Evolutionary conservation across 2,888 invertebrate genomes (phyloP).

Genomic region (Dorcus parallelipipedus): DNA sequence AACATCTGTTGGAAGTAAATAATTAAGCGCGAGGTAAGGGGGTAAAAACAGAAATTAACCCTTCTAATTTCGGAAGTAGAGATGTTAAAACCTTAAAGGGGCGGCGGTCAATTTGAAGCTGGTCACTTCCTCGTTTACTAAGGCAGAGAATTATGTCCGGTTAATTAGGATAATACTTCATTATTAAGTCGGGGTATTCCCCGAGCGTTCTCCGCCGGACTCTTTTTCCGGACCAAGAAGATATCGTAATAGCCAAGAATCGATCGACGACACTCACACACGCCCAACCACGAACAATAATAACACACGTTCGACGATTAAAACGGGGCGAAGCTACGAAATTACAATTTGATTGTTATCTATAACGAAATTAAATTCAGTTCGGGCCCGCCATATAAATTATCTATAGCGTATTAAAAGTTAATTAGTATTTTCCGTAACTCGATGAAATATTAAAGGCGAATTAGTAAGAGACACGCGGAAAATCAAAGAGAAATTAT

Average conservation of each 20-base stretch:
- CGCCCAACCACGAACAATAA: not conserved
- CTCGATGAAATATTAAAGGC: conserved; percentile 9
- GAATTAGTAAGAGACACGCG: conserved; percentile 2
- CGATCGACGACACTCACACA: not conserved
- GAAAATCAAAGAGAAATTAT: conserved; percentile 3
- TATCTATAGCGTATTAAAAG: conserved; percentile 12
- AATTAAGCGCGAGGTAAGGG: conserved; percentile 14
- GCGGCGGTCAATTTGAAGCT: conserved; percentile 27
- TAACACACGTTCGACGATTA: not conserved
- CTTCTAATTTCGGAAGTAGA: conserved; percentile 29
- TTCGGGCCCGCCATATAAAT: conserved; percentile 6
- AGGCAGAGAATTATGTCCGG: conserved; percentile 29
- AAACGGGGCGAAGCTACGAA: conserved; percentile 1
- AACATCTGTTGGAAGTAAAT: conserved; percentile 6
- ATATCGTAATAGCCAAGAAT: not conserved
- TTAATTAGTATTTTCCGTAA: conserved; percentile 16
- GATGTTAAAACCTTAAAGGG: conserved; percentile 32
- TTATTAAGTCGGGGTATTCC: conserved; percentile 30
- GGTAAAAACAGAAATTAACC: conserved; percentile 19
- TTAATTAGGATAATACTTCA: conserved; percentile 32
- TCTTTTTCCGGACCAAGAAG: not conserved
- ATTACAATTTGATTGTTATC: not conserved
- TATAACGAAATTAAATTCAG: conserved; percentile 4
- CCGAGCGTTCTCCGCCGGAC: not conserved
- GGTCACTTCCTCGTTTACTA: conserved; percentile 30